Evolutionary conservation across 1,140 invertebrate genomes (phyloP), one percentile per base, ranked within the genome.

Genomic region (Caenorhabditis tropicalis): DNA sequence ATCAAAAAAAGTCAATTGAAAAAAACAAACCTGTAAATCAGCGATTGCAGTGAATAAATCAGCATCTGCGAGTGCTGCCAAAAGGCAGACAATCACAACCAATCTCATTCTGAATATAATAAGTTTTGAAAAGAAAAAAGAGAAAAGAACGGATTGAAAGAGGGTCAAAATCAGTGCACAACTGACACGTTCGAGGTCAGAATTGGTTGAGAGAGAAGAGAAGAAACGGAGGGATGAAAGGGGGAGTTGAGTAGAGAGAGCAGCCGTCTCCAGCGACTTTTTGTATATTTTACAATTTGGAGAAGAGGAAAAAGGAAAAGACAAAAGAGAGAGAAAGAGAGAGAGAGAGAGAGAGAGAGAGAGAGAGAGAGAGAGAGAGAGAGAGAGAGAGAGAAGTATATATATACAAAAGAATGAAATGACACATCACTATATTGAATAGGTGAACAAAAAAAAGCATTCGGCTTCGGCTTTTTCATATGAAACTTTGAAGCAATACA

Each of bases 41-140:
- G 87, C 87, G 21, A 87, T 87, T 3, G 87, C 87, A 21, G 87
- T 87, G 86, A 87, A 87, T n/a, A 87, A 24, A 56, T 87, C 87
- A 29, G 65, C 87, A 43, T 51, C 10, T 19, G 79, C 83, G 29
- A 85, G 53, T 65, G n/a, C 74, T 48, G 85, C 85, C 60, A 86
- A 21, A 43, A 83, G 36, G 65, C 65, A 74, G 65, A 74, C 33
- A 33, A 74, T 16, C 65, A 46, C 33, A 21, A 46, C 65, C n/a
- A 36, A 10, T 74, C 36, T 74, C 43, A 70, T 82, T 58, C 51
- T 60, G 49, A 74, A 70, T 70, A 1, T 65, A 33, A 70, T 27
- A 29, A 21, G 4, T 2, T 24, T 43, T 48, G 51, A 51, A 82
- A 82, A 49, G 2, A 19, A 33, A 12, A 56, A 29, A 21, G 60